Percentiles rank a stretch among this genome's conserved stretches.
Conservation (phyloP, 2,888 invertebrate genomes). For the Papilio protenor region DNA sequence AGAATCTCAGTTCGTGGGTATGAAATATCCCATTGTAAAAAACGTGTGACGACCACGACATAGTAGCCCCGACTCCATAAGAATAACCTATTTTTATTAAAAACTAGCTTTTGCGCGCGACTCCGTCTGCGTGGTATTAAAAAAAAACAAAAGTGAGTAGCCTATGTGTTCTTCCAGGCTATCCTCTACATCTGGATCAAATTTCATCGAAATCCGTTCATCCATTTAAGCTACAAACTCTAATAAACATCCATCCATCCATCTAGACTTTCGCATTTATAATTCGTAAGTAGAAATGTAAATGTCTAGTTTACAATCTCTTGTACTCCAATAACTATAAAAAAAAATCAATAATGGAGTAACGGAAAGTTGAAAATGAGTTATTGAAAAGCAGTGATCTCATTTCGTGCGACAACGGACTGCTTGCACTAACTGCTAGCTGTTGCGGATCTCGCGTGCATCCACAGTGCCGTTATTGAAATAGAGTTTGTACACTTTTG, state of each 20-base stretch:
- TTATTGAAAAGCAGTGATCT: conserved; percentile 28
- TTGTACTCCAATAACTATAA: neutral
- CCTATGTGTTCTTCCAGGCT: no score
- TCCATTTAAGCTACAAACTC: no score
- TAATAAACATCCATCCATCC: no score
- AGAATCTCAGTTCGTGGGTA: neutral
- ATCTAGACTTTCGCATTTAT: no score
- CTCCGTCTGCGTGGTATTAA: no score
- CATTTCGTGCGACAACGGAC: conserved; percentile 21
- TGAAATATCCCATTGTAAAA: neutral
- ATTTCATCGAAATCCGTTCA: no score
- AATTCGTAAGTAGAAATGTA: neutral
- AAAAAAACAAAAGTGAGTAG: no score
- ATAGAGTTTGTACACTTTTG: neutral
- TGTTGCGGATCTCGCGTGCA: conserved; percentile 2
- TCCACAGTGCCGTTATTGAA: conserved; percentile 2
- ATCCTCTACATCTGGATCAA: no score
- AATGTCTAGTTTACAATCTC: neutral
- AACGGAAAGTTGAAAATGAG: conserved; percentile 28
- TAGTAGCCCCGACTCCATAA: no score
- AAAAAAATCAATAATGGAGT: conserved; percentile 10
- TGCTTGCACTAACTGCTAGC: neutral
- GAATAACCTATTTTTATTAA: neutral
- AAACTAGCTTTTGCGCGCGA: no score
- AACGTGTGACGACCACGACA: neutral